Percentiles rank a stretch among this genome's conserved stretches.
phyloP scores from a whole-genome alignment of 2,113 vertebrate species.

The Cyphomyrus discorhynchus region DNA sequence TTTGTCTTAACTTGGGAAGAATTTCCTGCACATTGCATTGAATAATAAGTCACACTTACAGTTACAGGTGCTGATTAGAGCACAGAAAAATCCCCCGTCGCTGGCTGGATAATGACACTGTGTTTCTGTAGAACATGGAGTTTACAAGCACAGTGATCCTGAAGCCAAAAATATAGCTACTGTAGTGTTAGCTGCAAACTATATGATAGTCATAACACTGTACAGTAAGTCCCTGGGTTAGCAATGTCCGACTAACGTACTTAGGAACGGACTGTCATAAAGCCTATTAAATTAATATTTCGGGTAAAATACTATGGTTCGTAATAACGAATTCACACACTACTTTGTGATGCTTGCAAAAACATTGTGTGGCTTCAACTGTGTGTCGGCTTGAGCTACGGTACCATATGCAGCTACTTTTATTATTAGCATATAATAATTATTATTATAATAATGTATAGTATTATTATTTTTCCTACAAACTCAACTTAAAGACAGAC shows the following conservation, averaged over 20 bases:
- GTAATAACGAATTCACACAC: neutral
- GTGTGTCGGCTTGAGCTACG: neutral
- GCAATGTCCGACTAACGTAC: neutral
- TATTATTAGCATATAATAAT: neutral
- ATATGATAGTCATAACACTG: neutral
- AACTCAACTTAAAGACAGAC: neutral
- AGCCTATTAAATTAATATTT: neutral
- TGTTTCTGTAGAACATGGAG: neutral
- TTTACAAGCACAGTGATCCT: neutral
- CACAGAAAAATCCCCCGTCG: neutral
- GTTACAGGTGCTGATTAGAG: slow-evolving; percentile 2
- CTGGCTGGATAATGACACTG: neutral
- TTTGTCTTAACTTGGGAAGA: neutral
- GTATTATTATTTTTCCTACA: neutral
- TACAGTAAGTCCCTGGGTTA: neutral
- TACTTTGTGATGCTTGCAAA: neutral
- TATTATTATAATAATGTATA: neutral
- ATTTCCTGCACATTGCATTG: neutral
- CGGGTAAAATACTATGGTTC: neutral
- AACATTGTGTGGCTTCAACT: neutral
- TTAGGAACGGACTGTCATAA: neutral
- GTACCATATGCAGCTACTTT: neutral
- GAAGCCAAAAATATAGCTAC: neutral
- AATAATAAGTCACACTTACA: neutral
- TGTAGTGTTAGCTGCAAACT: neutral